Percentiles rank a stretch among this genome's conserved stretches.
Conservation (phyloP, 2,797 vertebrate species). For the Cyclura pinguis region DNA sequence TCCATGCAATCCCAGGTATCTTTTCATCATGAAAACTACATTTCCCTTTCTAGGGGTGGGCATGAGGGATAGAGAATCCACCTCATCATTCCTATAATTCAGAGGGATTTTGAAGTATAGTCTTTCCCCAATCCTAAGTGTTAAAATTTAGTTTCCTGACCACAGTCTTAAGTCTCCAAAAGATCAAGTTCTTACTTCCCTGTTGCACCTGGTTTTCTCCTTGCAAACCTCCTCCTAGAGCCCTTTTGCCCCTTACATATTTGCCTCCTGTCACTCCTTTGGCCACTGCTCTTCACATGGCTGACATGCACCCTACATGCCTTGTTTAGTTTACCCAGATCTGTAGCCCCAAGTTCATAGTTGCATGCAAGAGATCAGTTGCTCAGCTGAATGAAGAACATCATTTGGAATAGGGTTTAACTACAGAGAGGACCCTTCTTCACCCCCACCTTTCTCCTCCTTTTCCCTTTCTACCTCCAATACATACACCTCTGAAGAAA, state of each 20-base stretch:
- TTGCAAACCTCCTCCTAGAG: not conserved
- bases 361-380: not conserved
- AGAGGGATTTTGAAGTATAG: not conserved
- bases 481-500: conserved; percentile 46
- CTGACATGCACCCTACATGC: not conserved
- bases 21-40: not conserved
- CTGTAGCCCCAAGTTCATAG: not conserved
- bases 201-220: not conserved
- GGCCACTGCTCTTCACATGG: not conserved
- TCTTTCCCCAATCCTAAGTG: not conserved
- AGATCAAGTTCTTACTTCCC: not conserved
- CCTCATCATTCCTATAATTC: not conserved
- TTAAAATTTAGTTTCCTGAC: not conserved
- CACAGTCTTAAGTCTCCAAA: not conserved
- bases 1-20: conserved; percentile 23
- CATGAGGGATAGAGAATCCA: not conserved
- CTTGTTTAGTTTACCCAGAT: not conserved
- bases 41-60: too few species aligned
- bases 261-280: not conserved
- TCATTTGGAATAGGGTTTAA: not conserved
- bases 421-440: not conserved
- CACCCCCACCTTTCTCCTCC: conserved; percentile 61
- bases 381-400: not conserved
- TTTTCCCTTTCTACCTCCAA: conserved; percentile 41
- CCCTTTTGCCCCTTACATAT: not conserved